phyloP scores from a whole-genome alignment of 2,888 invertebrate genomes.

The Salticus scenicus region DNA sequence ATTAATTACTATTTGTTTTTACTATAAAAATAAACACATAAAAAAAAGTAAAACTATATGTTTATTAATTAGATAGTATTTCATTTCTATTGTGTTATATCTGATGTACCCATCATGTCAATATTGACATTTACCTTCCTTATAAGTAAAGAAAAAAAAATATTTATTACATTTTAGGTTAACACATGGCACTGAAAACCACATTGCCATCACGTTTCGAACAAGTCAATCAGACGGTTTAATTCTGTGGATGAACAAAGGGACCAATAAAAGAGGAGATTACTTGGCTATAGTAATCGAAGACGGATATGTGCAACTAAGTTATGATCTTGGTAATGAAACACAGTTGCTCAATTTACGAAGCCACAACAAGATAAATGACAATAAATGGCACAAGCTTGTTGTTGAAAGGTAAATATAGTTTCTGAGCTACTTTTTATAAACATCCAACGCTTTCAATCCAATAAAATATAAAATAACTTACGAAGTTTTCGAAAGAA shows the following conservation, averaged over 20 bases:
- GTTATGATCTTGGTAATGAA: constrained; percentile 81
- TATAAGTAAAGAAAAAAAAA: too few relatives aligned
- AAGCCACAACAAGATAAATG: constrained; percentile 80
- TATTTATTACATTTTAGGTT: too few relatives aligned
- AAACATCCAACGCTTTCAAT: too few relatives aligned
- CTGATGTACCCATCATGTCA: too few relatives aligned
- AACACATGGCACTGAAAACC: constrained; percentile 82
- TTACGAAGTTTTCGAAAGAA: too few relatives aligned
- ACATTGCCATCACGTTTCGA: constrained; percentile 84
- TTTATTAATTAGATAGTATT: too few relatives aligned
- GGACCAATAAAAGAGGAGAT: constrained; percentile 81
- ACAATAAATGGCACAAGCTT: constrained; percentile 86
- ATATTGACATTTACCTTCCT: too few relatives aligned
- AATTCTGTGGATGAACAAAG: constrained; percentile 84
- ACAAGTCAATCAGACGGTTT: constrained; percentile 82
- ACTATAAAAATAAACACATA: too few relatives aligned
- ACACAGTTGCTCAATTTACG: constrained; percentile 77
- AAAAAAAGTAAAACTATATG: too few relatives aligned
- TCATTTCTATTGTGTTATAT: too few relatives aligned
- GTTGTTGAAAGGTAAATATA: constrained; percentile 78
- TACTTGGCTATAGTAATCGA: constrained; percentile 85
- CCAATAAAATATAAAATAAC: too few relatives aligned
- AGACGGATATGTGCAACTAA: constrained; percentile 83
- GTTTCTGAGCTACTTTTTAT: neutral
- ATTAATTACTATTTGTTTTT: too few relatives aligned